Conservation (phyloP, 2,113 vertebrate genomes). For the Saimiri boliviensis region DNA sequence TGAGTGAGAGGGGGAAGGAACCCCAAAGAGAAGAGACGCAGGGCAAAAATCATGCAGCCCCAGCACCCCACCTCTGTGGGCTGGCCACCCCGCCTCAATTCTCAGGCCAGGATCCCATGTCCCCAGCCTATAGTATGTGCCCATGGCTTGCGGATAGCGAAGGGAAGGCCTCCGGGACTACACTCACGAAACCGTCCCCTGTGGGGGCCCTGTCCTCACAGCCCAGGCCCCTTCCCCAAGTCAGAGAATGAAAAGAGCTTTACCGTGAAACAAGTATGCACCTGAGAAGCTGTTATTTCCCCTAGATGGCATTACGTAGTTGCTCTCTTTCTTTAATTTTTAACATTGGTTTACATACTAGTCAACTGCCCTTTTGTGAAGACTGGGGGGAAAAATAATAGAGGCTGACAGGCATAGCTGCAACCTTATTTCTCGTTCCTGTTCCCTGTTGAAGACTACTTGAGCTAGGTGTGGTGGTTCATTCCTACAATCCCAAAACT, state of each 20-base stretch:
- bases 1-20: background rate
- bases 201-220: background rate
- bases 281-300: background rate
- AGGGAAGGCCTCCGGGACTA: background rate
- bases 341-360: background rate
- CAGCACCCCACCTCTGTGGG: slow-evolving; percentile 12
- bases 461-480: too few species aligned
- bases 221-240: background rate
- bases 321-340: background rate
- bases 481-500: too few species aligned
- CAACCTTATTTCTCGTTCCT: background rate
- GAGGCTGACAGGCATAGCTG: background rate
- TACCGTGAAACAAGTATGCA: background rate
- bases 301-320: background rate
- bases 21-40: background rate
- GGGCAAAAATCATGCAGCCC: slow-evolving; percentile 72
- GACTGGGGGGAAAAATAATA: background rate
- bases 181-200: background rate
- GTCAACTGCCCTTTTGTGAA: background rate
- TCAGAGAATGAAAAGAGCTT: background rate
- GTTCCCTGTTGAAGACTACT: background rate
- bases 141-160: background rate
- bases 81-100: background rate
- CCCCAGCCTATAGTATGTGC: background rate
- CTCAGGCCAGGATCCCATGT: background rate